phyloP scores from a whole-genome alignment of 1,140 invertebrate genomes.

The Choristoneura fumiferana region DNA sequence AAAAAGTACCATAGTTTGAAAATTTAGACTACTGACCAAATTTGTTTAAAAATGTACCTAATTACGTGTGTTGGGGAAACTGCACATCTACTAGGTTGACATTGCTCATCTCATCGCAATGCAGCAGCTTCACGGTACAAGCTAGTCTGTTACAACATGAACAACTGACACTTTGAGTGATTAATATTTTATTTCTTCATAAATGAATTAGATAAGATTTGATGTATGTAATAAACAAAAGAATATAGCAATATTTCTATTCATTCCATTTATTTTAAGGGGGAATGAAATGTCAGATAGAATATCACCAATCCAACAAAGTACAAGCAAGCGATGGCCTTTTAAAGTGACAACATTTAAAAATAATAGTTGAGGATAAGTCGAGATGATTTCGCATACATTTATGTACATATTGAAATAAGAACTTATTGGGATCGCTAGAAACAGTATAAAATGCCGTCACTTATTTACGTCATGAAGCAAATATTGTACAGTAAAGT shows the following conservation, averaged over 20 bases:
- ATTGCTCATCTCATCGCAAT: neutral
- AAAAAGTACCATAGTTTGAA: constrained; percentile 53
- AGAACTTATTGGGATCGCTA: constrained; percentile 58
- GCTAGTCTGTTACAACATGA: neutral
- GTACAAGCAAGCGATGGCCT: constrained; percentile 74
- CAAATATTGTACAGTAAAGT: constrained; percentile 58
- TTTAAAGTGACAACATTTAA: constrained; percentile 42
- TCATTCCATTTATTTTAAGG: constrained; percentile 60
- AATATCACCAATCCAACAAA: constrained; percentile 49
- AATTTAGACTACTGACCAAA: constrained; percentile 59
- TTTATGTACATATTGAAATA: constrained; percentile 43
- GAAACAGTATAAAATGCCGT: constrained; percentile 58
- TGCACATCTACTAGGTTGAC: neutral
- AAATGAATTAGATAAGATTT: constrained; percentile 12
- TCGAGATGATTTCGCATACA: constrained; percentile 39
- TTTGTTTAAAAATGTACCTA: constrained; percentile 17
- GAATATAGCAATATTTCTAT: constrained; percentile 49
- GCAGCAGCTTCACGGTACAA: neutral
- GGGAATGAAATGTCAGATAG: constrained; percentile 35
- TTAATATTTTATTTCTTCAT: constrained; percentile 7
- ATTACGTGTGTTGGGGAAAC: constrained; percentile 8
- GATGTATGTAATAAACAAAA: constrained; percentile 13
- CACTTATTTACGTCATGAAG: constrained; percentile 54
- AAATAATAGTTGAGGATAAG: constrained; percentile 36
- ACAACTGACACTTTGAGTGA: constrained; percentile 4